Percentiles rank a stretch among this genome's conserved stretches.
Evolutionary conservation across 2,888 invertebrate genomes (phyloP).

Genomic region (Eupithecia vulgata): DNA sequence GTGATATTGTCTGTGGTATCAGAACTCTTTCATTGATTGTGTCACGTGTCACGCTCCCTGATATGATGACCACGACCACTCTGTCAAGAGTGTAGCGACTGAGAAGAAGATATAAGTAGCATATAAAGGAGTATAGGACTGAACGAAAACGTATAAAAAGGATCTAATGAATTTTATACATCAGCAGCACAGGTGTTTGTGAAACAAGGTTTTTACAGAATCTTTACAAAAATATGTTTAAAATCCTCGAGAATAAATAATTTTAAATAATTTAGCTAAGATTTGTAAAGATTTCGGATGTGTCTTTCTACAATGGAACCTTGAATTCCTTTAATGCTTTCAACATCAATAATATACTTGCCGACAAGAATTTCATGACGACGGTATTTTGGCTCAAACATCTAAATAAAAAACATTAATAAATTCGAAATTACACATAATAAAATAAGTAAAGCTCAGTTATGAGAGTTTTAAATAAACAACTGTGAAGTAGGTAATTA

Average conservation of each 20-base stretch:
- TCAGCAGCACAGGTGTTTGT: background rate
- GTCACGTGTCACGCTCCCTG: too few relatives aligned
- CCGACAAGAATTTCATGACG: conserved; percentile 23
- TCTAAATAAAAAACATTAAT: conserved; percentile 67
- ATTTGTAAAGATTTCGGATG: conserved; percentile 24
- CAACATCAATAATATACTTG: conserved; percentile 24
- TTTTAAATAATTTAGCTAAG: background rate
- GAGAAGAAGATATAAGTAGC: background rate
- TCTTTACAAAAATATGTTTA: background rate
- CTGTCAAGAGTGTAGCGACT: too few relatives aligned
- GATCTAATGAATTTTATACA: background rate
- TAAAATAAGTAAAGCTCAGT: conserved; percentile 64
- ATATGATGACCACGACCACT: too few relatives aligned
- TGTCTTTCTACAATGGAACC: conserved; percentile 22
- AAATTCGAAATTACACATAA: conserved; percentile 61
- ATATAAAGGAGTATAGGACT: background rate
- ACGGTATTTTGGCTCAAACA: conserved; percentile 61
- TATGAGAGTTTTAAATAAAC: conserved; percentile 53
- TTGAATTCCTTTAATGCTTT: conserved; percentile 26
- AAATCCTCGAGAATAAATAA: background rate
- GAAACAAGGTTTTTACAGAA: background rate
- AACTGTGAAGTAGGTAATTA: conserved; percentile 25
- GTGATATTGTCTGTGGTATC: background rate
- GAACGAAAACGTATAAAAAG: background rate
- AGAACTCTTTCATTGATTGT: too few relatives aligned